Evolutionary conservation across 1,140 invertebrate genomes (phyloP).

Genomic region (Galendromus occidentalis): DNA sequence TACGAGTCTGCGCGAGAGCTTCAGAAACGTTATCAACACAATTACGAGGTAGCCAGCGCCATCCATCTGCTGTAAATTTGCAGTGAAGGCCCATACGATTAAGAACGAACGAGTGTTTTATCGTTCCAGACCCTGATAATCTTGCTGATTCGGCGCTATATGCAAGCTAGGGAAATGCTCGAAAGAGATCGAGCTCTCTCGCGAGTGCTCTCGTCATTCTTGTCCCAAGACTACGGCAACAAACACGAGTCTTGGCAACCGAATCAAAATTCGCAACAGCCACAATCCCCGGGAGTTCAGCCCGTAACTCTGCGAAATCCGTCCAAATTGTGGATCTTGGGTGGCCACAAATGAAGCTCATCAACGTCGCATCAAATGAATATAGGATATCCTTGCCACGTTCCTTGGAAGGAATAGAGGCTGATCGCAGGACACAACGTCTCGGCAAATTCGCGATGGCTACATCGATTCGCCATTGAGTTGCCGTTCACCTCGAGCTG

Average conservation of each 20-base stretch:
- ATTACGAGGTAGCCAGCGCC: background rate
- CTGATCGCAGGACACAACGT: too few relatives aligned
- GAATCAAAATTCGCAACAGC: too few relatives aligned
- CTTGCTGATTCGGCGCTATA: background rate
- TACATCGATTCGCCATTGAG: too few relatives aligned
- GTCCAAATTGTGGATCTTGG: background rate
- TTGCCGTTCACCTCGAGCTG: too few relatives aligned
- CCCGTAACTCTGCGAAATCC: background rate
- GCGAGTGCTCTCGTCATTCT: background rate
- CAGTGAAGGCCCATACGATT: too few relatives aligned
- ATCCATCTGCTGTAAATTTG: too few relatives aligned
- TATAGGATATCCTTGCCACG: too few relatives aligned
- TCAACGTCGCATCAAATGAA: too few relatives aligned
- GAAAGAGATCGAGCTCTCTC: background rate
- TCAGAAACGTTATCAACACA: slow-evolving; percentile 4
- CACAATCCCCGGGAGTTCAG: background rate
- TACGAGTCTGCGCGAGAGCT: background rate
- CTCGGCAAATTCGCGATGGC: too few relatives aligned
- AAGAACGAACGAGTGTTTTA: too few relatives aligned
- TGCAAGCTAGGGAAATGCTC: background rate
- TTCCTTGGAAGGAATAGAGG: too few relatives aligned
- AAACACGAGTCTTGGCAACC: too few relatives aligned
- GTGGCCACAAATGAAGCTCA: background rate
- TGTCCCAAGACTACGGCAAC: background rate
- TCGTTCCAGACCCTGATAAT: background rate